These are phyloP conservation scores for Opisthocomus hoazin DNA, from an alignment of 2,113 vertebrate genomes.

Conservation along the genomic window DNA sequence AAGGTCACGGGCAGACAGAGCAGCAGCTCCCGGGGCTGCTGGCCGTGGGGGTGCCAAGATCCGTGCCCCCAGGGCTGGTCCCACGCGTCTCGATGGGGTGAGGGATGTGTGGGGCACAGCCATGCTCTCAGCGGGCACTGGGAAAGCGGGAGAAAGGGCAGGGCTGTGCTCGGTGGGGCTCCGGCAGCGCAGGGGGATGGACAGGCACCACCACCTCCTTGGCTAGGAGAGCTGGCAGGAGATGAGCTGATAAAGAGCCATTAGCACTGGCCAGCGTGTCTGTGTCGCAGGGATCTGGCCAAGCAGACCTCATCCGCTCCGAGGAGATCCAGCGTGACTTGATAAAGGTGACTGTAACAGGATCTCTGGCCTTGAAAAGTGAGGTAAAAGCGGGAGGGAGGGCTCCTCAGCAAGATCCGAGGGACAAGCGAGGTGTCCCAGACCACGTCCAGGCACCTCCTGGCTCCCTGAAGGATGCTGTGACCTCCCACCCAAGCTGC, in stretches of 20 bases:
- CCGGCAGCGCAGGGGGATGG: neutral
- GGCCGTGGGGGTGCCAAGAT: neutral
- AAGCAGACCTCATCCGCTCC: neutral
- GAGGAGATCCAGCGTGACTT: neutral
- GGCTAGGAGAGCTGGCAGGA: neutral
- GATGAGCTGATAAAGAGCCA: neutral
- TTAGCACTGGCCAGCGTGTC: neutral
- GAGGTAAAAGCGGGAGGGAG: neutral
- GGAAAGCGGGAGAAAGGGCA: neutral
- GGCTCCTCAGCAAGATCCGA: neutral
- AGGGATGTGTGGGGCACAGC: neutral
- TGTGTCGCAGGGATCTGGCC: neutral
- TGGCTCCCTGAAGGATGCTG: neutral
- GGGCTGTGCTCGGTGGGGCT: rapidly evolving
- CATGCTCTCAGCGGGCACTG: rapidly evolving
- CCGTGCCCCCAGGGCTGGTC: neutral
- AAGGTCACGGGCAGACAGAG: neutral
- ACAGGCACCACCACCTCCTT: neutral
- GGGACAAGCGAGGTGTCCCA: neutral
- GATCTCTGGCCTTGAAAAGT: neutral
- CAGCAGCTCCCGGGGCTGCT: neutral
- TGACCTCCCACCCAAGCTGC: neutral
- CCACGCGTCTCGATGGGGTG: rapidly evolving
- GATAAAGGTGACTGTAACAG: neutral
- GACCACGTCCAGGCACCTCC: neutral